phyloP scores from a whole-genome alignment of 2,888 invertebrate genomes.

The Gasteruption jaculator region DNA sequence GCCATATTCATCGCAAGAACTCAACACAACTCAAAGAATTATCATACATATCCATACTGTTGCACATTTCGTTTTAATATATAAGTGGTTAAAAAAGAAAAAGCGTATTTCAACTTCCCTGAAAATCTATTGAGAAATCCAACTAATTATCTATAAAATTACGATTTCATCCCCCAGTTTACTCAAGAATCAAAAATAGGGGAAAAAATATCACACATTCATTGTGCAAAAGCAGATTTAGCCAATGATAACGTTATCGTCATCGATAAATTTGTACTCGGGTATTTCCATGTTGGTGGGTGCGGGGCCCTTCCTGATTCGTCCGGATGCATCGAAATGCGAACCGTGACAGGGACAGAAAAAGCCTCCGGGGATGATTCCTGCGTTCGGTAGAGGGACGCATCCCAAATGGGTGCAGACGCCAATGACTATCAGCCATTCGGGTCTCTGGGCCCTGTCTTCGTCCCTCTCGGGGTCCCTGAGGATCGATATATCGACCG shows the following conservation, averaged over 20 bases:
- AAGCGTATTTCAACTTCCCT: too few species aligned
- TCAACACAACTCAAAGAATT: too few species aligned
- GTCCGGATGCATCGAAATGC: constrained; percentile 73
- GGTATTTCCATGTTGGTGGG: constrained; percentile 69
- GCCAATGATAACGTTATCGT: constrained; percentile 58
- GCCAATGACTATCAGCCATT: constrained; percentile 77
- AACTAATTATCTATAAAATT: too few species aligned
- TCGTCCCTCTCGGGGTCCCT: constrained; percentile 69
- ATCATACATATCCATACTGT: too few species aligned
- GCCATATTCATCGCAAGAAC: too few species aligned
- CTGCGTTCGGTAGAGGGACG: constrained; percentile 69
- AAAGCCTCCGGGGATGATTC: constrained; percentile 68
- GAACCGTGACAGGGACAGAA: constrained; percentile 84
- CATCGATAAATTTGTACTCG: constrained; percentile 56
- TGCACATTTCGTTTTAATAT: too few species aligned
- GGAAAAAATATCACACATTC: too few species aligned
- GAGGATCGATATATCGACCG: constrained; percentile 60
- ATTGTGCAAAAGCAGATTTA: too few species aligned
- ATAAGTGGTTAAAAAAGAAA: too few species aligned
- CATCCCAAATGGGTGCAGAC: constrained; percentile 83
- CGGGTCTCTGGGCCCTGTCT: constrained; percentile 62
- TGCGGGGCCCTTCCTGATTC: constrained; percentile 73
- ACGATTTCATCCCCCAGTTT: too few species aligned
- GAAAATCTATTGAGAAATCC: too few species aligned
- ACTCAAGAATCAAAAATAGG: too few species aligned